These are phyloP conservation scores for Himalopsyche anomala DNA, from an alignment of 2,888 invertebrate species.

Conservation along the genomic window DNA sequence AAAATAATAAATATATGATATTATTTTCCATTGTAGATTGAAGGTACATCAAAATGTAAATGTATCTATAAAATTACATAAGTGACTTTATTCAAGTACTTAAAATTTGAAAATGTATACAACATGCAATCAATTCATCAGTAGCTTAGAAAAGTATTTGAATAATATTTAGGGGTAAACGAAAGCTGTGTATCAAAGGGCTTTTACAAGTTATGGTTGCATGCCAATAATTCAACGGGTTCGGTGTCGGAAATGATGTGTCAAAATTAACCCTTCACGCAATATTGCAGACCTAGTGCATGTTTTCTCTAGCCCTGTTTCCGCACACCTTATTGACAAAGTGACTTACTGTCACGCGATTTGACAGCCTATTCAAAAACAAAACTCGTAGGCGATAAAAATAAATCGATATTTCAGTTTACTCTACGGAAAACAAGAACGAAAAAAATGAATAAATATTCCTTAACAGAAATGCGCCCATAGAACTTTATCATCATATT, in stretches of 20 bases:
- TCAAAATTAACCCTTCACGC: neutral
- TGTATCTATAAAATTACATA: too few species aligned
- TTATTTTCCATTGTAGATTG: neutral
- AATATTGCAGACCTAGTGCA: neutral
- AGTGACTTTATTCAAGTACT: neutral
- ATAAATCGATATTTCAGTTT: neutral
- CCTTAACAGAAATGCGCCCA: too few species aligned
- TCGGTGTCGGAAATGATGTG: constrained; percentile 1
- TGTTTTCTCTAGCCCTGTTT: neutral
- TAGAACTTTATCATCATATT: too few species aligned
- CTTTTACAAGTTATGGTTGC: neutral
- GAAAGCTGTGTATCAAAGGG: neutral
- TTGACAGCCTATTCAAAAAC: neutral
- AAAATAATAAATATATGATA: too few species aligned
- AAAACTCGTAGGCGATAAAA: neutral
- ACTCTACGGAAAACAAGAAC: neutral
- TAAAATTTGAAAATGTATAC: neutral
- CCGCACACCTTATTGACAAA: neutral
- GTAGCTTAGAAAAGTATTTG: neutral
- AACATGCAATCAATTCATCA: neutral
- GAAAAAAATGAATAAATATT: too few species aligned
- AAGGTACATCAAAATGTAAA: neutral
- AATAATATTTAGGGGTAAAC: neutral
- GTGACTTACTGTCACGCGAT: constrained; percentile 12
- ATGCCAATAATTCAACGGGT: neutral